phyloP scores from a whole-genome alignment of 2,113 vertebrate genomes.

The Dissostichus mawsoni region DNA sequence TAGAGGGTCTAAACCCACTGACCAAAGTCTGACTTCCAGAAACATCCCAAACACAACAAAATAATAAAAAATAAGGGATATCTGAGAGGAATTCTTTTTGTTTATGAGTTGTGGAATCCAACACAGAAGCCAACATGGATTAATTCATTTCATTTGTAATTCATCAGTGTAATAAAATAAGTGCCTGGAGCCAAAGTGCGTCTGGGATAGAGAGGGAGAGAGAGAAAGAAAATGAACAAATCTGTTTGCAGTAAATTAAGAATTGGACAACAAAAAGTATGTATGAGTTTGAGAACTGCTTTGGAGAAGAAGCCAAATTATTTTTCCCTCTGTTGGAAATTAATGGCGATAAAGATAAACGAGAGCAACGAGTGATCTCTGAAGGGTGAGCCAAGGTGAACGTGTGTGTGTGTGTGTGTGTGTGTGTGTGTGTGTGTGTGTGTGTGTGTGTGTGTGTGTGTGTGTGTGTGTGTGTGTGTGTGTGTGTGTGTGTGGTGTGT shows the following conservation, averaged over 20 bases:
- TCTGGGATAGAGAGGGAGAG: neutral
- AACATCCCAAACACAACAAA: too few species aligned
- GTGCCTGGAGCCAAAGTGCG: neutral
- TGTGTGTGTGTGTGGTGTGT: neutral
- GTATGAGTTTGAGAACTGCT: conserved; percentile 30
- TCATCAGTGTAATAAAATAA: conserved; percentile 17
- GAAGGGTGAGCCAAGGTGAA: conserved; percentile 44
- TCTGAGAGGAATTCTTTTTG: too few species aligned
- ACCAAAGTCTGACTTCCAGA: too few species aligned
- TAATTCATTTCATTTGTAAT: conserved; percentile 40
- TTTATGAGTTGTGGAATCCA: neutral
- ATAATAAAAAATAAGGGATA: too few species aligned
- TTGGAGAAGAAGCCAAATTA: conserved; percentile 41
- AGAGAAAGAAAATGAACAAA: neutral
- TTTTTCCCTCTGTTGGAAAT: conserved; percentile 39
- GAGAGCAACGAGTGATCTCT: conserved; percentile 30
- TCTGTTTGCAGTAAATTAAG: conserved; percentile 33
- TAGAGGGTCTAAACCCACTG: too few species aligned
- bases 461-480: neutral
- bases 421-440: neutral
- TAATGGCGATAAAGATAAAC: conserved; percentile 49
- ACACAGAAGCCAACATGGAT: neutral
- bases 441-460: neutral
- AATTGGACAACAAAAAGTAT: conserved; percentile 26
- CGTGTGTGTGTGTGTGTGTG: neutral